Percentiles rank a stretch among this genome's conserved stretches.
Conservation (phyloP, 2,888 invertebrate species). For the Diploptera punctata region DNA sequence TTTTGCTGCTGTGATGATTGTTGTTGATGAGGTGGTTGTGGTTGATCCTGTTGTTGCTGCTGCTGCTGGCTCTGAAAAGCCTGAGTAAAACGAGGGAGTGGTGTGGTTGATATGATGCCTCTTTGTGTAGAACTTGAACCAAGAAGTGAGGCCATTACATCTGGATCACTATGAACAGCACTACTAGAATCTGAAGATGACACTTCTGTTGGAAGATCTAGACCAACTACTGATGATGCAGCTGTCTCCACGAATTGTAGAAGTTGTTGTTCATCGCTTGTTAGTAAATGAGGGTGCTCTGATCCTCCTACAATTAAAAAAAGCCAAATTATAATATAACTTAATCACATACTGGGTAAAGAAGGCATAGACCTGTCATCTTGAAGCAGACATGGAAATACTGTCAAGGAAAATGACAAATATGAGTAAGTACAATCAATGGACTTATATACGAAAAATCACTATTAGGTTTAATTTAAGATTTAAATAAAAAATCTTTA, state of each 20-base stretch:
- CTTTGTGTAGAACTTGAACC: background rate
- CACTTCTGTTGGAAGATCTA: constrained; percentile 13
- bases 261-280: constrained; percentile 26
- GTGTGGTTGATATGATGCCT: constrained; percentile 44
- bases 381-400: too few species aligned
- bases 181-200: constrained; percentile 31
- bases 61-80: constrained; percentile 52
- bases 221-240: background rate
- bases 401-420: too few species aligned
- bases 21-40: constrained; percentile 20
- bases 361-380: too few species aligned
- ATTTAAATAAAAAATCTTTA: too few species aligned
- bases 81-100: constrained; percentile 58
- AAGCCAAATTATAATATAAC: too few species aligned
- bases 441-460: too few species aligned
- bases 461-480: too few species aligned
- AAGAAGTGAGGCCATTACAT: constrained; percentile 23
- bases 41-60: background rate
- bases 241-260: constrained; percentile 25
- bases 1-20: constrained; percentile 3
- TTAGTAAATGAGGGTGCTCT: constrained; percentile 13
- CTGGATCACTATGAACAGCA: constrained; percentile 1
- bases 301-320: constrained; percentile 23
- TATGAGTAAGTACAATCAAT: too few species aligned
- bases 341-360: too few species aligned